Conservation (phyloP, 2,113 vertebrate species). For the Scytalopus superciliaris region DNA sequence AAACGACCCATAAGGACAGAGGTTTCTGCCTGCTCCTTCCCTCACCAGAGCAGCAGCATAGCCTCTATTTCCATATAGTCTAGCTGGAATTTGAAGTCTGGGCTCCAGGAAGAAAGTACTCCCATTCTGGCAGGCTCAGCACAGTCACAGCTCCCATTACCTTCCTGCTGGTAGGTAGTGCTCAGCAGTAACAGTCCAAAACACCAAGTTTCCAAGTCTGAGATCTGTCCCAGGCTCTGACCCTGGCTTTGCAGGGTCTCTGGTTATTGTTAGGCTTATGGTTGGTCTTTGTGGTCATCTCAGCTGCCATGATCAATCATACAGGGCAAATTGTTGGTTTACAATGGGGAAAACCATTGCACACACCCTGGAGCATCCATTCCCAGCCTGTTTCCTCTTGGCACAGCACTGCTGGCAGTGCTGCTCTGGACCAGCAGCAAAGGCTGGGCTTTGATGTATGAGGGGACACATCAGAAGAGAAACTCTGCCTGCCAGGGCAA, state of each 20-base stretch:
- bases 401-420: not conserved
- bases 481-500: not conserved
- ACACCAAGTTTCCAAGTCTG: not conserved
- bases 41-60: not conserved
- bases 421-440: not conserved
- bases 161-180: not conserved
- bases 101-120: not conserved
- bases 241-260: not conserved
- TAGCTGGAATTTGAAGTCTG: not conserved
- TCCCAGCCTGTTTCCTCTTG: not conserved
- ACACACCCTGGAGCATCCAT: not conserved
- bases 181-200: not conserved
- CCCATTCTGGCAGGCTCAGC: not conserved
- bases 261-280: not conserved
- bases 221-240: not conserved
- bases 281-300: not conserved
- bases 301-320: not conserved
- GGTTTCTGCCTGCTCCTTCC: not conserved
- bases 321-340: not conserved
- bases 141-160: not conserved
- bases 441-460: not conserved
- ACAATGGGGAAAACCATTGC: not conserved
- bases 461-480: not conserved
- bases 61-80: not conserved
- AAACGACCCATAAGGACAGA: not conserved